Conservation (phyloP, 2,113 vertebrate genomes). For the Pelmatolapia mariae region DNA sequence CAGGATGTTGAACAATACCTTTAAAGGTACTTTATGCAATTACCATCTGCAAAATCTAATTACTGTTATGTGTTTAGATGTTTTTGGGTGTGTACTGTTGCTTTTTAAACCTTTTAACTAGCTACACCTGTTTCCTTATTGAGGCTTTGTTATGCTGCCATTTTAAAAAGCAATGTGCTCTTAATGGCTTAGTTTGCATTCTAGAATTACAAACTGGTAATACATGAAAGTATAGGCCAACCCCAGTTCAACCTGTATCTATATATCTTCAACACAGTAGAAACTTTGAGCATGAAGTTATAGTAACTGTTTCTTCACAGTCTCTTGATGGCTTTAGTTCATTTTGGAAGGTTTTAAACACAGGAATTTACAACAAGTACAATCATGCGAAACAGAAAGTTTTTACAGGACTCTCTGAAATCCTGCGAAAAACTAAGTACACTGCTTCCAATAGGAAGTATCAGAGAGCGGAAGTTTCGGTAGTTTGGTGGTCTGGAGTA, state of each 20-base stretch:
- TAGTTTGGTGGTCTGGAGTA: background rate
- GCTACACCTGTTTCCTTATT: background rate
- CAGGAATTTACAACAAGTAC: background rate
- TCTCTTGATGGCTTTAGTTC: background rate
- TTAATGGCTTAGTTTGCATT: background rate
- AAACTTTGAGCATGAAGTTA: background rate
- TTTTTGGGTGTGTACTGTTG: background rate
- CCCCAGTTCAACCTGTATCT: background rate
- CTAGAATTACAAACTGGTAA: background rate
- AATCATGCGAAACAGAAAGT: background rate
- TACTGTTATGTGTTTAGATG: background rate
- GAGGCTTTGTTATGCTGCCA: background rate
- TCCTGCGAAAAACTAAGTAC: background rate
- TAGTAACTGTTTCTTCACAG: background rate
- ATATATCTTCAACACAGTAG: background rate
- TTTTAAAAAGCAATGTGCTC: background rate
- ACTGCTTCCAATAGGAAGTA: background rate
- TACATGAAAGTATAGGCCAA: background rate
- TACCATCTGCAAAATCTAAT: background rate
- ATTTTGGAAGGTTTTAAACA: background rate
- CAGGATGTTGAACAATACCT: background rate
- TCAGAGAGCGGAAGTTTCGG: fast-evolving
- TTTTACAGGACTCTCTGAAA: background rate
- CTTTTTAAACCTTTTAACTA: background rate
- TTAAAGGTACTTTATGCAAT: background rate